phyloP scores from a whole-genome alignment of 2,113 vertebrate genomes.

The Mugil cephalus region DNA sequence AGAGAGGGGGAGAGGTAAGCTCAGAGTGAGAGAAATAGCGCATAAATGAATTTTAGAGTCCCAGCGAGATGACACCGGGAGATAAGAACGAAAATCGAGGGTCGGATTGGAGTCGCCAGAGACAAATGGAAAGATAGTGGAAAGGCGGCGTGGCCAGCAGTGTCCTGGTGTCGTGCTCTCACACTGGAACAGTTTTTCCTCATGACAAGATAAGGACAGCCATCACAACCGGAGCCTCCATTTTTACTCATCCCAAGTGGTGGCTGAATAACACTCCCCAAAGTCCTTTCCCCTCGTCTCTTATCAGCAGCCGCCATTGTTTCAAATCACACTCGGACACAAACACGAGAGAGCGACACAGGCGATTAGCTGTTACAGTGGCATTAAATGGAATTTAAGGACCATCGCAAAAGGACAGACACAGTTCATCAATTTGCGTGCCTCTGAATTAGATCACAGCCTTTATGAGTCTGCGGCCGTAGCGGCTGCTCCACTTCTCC shows the following conservation, averaged over 20 bases:
- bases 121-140: conserved; percentile 78
- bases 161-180: conserved; percentile 57
- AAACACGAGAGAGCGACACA: conserved; percentile 24
- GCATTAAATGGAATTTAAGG: conserved; percentile 69
- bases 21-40: conserved; percentile 30
- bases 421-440: conserved; percentile 56
- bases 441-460: conserved; percentile 40
- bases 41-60: conserved; percentile 74
- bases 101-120: conserved; percentile 65
- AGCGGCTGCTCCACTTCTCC: conserved; percentile 18
- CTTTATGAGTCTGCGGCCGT: conserved; percentile 46
- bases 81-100: conserved; percentile 72
- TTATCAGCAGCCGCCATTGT: conserved; percentile 41
- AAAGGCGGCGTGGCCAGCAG: conserved; percentile 46
- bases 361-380: conserved; percentile 53
- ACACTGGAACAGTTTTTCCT: conserved; percentile 59
- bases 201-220: conserved; percentile 78
- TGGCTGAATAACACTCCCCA: conserved; percentile 36
- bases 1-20: conserved; percentile 6
- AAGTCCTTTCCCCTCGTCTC: conserved; percentile 17
- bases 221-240: conserved; percentile 61
- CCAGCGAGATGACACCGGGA: conserved; percentile 67
- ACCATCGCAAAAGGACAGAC: conserved; percentile 65
- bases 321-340: conserved; percentile 30
- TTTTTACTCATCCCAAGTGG: conserved; percentile 52